Percentiles rank a stretch among this genome's conserved stretches.
phyloP scores from a whole-genome alignment of 1,140 invertebrate genomes.

The Drosophila pachea region DNA sequence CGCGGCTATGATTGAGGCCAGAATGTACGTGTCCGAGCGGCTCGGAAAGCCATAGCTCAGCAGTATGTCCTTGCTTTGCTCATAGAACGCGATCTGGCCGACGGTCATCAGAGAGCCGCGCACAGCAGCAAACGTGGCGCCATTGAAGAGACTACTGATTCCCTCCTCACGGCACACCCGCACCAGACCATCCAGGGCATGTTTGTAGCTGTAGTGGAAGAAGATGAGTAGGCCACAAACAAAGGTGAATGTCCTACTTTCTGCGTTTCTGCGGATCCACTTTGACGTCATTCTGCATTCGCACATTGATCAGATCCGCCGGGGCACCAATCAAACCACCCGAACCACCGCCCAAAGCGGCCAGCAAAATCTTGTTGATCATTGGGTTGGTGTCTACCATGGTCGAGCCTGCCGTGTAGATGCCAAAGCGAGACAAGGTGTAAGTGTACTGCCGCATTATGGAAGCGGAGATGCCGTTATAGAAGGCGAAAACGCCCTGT shows the following conservation, averaged over 20 bases:
- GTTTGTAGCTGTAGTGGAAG: slow-evolving; percentile 96
- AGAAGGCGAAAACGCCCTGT: slow-evolving; percentile 80
- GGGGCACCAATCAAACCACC: slow-evolving; percentile 55
- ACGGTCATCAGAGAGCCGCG: slow-evolving; percentile 97
- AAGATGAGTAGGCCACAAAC: too few species aligned
- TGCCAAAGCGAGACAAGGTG: slow-evolving; percentile 52
- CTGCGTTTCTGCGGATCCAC: slow-evolving; percentile 61
- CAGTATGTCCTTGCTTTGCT: slow-evolving; percentile 82
- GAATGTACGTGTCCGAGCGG: slow-evolving; percentile 53
- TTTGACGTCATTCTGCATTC: slow-evolving; percentile 61
- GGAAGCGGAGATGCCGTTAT: slow-evolving; percentile 62
- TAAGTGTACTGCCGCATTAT: slow-evolving; percentile 61
- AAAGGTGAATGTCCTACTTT: too few species aligned
- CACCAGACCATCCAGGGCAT: slow-evolving; percentile 95
- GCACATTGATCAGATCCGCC: slow-evolving; percentile 59
- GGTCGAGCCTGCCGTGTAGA: slow-evolving; percentile 40
- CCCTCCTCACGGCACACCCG: slow-evolving; percentile 92
- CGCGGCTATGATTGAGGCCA: slow-evolving; percentile 81
- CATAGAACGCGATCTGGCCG: slow-evolving; percentile 96
- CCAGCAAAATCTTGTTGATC: slow-evolving; percentile 32
- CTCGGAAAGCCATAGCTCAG: slow-evolving; percentile 20
- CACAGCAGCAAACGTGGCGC: slow-evolving; percentile 92
- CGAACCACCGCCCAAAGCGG: slow-evolving; percentile 26
- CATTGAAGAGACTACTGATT: slow-evolving; percentile 87
- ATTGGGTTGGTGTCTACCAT: slow-evolving; percentile 49